phyloP scores from a whole-genome alignment of 2,888 invertebrate species.

The Melangyna quadrimaculata region DNA sequence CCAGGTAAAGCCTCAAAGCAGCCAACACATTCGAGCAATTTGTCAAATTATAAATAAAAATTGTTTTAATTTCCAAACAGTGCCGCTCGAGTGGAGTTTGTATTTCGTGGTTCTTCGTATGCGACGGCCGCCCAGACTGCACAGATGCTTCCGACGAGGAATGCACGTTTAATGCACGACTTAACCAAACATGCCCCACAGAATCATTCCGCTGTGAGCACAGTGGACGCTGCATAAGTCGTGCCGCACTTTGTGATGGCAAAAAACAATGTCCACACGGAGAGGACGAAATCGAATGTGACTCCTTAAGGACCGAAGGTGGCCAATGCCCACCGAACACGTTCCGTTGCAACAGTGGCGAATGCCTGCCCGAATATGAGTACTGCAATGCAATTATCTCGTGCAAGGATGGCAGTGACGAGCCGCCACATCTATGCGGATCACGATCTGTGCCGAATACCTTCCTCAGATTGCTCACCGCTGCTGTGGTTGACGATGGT shows the following conservation, averaged over 20 bases:
- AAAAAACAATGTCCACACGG: conserved; percentile 88
- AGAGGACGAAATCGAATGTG: conserved; percentile 88
- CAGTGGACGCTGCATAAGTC: conserved; percentile 88
- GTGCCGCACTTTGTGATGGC: conserved; percentile 91
- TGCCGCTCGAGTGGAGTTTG: conserved; percentile 92
- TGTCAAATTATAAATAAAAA: conserved; percentile 66
- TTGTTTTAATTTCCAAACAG: conserved; percentile 81
- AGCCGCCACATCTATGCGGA: conserved; percentile 89
- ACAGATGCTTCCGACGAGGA: conserved; percentile 93
- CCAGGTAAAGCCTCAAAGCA: conserved; percentile 82
- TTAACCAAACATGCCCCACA: conserved; percentile 83
- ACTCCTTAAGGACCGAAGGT: conserved; percentile 81
- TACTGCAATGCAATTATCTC: conserved; percentile 95
- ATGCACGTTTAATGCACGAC: conserved; percentile 83
- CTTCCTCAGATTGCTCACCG: conserved; percentile 78
- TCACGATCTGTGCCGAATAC: conserved; percentile 81
- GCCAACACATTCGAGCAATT: conserved; percentile 76
- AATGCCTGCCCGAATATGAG: conserved; percentile 93
- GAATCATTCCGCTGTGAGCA: conserved; percentile 88
- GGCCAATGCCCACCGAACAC: conserved; percentile 89
- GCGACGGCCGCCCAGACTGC: conserved; percentile 91
- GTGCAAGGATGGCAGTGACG: conserved; percentile 94
- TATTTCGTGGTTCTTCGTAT: conserved; percentile 96
- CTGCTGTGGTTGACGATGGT: conserved; percentile 74
- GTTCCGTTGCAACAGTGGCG: conserved; percentile 92